Percentiles rank a stretch among this genome's conserved stretches.
phyloP scores from a whole-genome alignment of 2,888 invertebrate species.

The Gari tellinella region DNA sequence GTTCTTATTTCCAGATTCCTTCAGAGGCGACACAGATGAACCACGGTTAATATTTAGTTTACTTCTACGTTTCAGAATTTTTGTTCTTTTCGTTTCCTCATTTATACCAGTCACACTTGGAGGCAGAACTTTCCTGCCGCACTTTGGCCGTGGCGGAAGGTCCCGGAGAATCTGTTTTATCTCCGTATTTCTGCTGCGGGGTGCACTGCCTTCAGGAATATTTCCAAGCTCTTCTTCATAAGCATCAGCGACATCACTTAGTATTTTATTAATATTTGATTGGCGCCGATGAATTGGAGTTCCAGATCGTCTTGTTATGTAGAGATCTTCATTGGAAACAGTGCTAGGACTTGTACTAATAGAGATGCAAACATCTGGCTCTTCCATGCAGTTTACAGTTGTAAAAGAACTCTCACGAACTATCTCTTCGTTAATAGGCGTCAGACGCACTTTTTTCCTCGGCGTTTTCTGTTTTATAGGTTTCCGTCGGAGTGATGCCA shows the following conservation, averaged over 20 bases:
- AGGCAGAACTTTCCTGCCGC: constrained; percentile 46
- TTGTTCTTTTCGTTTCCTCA: constrained; percentile 17
- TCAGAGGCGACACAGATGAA: not conserved
- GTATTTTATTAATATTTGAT: constrained; percentile 5
- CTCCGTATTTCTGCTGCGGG: not conserved
- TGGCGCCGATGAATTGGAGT: constrained; percentile 17
- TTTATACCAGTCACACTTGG: constrained; percentile 35
- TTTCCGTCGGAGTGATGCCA: constrained; percentile 12
- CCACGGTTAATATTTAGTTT: not conserved
- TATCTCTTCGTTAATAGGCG: constrained; percentile 44
- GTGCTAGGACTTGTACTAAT: constrained; percentile 1
- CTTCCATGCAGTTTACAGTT: not conserved
- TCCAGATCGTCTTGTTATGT: constrained; percentile 16
- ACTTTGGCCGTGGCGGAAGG: constrained; percentile 53
- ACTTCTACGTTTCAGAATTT: constrained; percentile 33
- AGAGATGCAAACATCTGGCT: not conserved
- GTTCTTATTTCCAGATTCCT: constrained; percentile 7
- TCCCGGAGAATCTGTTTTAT: constrained; percentile 14
- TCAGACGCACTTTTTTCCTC: constrained; percentile 35
- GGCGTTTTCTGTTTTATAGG: constrained; percentile 1
- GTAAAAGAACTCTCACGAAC: not conserved
- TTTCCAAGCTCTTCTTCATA: constrained; percentile 51
- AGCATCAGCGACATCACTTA: not conserved
- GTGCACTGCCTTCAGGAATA: constrained; percentile 26
- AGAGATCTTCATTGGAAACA: not conserved